phyloP scores from a whole-genome alignment of 2,797 vertebrate species.

The Cryptoprocta ferox region DNA sequence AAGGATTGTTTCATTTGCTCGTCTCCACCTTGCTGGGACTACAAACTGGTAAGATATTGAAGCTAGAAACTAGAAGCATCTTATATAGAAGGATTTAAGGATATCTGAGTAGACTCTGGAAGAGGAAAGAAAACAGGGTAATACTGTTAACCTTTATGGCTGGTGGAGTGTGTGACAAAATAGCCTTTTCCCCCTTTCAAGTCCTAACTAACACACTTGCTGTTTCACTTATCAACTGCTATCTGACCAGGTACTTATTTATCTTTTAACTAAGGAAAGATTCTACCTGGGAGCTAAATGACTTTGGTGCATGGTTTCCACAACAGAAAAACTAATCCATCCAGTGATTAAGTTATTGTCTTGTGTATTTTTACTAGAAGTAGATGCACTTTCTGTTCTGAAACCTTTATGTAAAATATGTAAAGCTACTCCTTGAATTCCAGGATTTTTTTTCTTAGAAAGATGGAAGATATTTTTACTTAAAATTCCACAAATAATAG shows the following conservation, averaged over 20 bases:
- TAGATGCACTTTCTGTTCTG: background rate
- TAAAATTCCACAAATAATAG: background rate
- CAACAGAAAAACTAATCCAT: background rate
- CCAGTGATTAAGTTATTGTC: background rate
- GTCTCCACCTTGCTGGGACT: background rate
- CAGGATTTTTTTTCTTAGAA: background rate
- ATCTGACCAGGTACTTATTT: background rate
- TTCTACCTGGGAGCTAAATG: background rate
- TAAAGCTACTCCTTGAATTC: conserved; percentile 7
- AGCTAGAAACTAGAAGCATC: background rate
- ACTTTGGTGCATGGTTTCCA: background rate
- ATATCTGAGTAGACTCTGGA: background rate
- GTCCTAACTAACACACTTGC: background rate
- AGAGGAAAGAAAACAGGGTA: background rate
- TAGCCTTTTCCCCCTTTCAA: background rate
- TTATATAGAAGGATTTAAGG: background rate
- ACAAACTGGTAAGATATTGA: background rate
- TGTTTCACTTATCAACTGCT: background rate
- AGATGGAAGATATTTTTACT: background rate
- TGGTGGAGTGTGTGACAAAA: background rate
- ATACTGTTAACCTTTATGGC: background rate
- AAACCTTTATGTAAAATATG: background rate
- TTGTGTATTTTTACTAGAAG: background rate
- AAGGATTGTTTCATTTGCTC: background rate
- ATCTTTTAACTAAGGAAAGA: background rate